A percentile compares a stretch with the other conserved stretches of the same genome.
These are phyloP conservation scores for Thymelicus acteon DNA, from an alignment of 2,888 invertebrate species.

Conservation along the genomic window DNA sequence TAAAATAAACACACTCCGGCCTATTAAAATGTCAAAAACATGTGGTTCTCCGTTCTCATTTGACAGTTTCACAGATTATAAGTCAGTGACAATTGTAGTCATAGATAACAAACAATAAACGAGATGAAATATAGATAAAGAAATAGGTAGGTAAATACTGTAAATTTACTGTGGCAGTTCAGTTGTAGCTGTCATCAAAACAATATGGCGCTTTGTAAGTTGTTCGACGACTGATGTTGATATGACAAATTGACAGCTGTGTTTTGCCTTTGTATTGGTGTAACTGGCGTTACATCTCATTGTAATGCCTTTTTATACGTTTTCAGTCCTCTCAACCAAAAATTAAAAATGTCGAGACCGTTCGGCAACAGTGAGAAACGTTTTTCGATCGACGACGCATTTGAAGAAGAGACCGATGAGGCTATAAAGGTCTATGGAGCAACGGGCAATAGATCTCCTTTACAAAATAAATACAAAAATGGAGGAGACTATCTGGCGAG, in stretches of 20 bases:
- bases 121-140: too few species aligned
- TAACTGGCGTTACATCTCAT: slow-evolving; percentile 50
- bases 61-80: too few species aligned
- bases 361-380: slow-evolving; percentile 85
- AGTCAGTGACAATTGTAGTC: too few species aligned
- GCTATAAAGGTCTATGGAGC: slow-evolving; percentile 92
- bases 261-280: slow-evolving; percentile 61
- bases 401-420: slow-evolving; percentile 93
- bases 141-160: too few species aligned
- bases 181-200: background rate
- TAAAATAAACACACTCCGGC: too few species aligned
- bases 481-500: slow-evolving; percentile 73
- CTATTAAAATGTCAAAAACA: slow-evolving; percentile 14
- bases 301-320: slow-evolving; percentile 73
- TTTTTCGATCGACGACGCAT: slow-evolving; percentile 93
- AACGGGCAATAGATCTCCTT: slow-evolving; percentile 89
- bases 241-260: slow-evolving; percentile 81
- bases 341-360: slow-evolving; percentile 78
- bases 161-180: background rate
- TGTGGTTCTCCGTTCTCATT: background rate
- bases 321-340: slow-evolving; percentile 56
- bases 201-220: slow-evolving; percentile 69
- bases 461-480: slow-evolving; percentile 80
- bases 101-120: too few species aligned
- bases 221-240: slow-evolving; percentile 53